These are phyloP conservation scores for Odontamblyopus lacepedii DNA, from an alignment of 2,797 vertebrate genomes.

Conservation along the genomic window DNA sequence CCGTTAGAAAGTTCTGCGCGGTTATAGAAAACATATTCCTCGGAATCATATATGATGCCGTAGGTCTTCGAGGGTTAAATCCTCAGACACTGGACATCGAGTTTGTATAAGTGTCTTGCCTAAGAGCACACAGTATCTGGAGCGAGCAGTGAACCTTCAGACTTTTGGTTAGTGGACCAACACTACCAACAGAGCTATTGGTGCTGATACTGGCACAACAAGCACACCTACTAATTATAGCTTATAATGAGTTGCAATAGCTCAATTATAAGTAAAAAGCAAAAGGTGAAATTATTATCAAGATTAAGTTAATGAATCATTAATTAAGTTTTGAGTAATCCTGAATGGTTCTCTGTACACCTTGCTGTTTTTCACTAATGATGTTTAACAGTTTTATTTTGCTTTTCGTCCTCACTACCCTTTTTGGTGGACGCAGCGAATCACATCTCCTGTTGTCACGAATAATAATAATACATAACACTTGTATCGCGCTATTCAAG, in stretches of 20 bases:
- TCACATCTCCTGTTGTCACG: background rate
- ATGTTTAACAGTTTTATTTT: background rate
- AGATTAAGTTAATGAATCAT: no score
- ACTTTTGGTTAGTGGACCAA: background rate
- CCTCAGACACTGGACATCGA: background rate
- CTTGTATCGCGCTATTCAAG: no score
- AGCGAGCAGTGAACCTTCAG: background rate
- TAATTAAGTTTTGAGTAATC: no score
- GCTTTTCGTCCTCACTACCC: background rate
- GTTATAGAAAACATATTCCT: no score
- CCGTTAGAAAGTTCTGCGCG: no score
- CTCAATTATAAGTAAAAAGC: no score
- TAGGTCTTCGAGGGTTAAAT: background rate
- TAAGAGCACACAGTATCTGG: background rate
- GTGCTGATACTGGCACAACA: background rate
- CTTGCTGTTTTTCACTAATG: background rate
- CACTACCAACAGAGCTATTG: background rate
- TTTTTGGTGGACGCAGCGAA: background rate
- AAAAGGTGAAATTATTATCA: no score
- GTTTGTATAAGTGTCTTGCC: background rate
- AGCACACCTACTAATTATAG: background rate
- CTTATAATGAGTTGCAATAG: no score
- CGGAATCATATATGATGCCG: no score
- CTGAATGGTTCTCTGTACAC: background rate
- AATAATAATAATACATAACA: no score